Conservation (phyloP, 1,140 invertebrate genomes). For the Globodera ellingtonae region DNA sequence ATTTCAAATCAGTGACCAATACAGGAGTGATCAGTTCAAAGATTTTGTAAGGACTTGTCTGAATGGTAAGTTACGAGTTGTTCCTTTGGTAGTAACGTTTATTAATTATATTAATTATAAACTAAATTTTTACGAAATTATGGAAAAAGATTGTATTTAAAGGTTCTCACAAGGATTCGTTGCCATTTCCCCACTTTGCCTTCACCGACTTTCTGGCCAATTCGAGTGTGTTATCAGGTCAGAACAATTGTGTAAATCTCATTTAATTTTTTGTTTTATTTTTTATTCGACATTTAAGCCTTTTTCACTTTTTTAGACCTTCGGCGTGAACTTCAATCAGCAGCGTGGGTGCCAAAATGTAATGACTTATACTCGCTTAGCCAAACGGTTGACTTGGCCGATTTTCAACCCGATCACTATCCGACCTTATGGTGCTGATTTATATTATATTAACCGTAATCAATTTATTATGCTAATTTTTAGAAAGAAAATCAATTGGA, state of each 20-base stretch:
- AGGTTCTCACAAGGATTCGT: conserved; percentile 43
- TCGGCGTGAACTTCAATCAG: conserved; percentile 18
- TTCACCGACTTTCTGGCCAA: conserved; percentile 39
- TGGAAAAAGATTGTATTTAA: conserved; percentile 17
- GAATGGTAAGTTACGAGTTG: conserved; percentile 6
- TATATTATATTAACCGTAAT: not conserved
- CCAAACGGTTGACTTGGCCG: conserved; percentile 41
- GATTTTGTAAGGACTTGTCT: conserved; percentile 4
- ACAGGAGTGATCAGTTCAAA: conserved; percentile 18
- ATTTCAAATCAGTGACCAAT: conserved; percentile 19
- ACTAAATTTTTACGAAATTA: too few relatives aligned
- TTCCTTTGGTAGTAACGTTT: not conserved
- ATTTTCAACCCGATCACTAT: conserved; percentile 38
- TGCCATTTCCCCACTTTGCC: conserved; percentile 48
- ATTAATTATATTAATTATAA: too few relatives aligned
- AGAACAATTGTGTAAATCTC: conserved; percentile 8
- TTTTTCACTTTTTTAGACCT: conserved; percentile 15
- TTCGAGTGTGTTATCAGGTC: conserved; percentile 26
- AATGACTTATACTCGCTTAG: conserved; percentile 47
- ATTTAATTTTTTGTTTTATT: conserved; percentile 7
- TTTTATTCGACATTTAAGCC: not conserved
- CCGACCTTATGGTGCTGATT: conserved; percentile 25
- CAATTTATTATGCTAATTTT: not conserved
- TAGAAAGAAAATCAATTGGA: not conserved
- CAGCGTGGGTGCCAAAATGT: conserved; percentile 27